phyloP scores from a whole-genome alignment of 2,797 vertebrate species.

The Cephalopachus bancanus region DNA sequence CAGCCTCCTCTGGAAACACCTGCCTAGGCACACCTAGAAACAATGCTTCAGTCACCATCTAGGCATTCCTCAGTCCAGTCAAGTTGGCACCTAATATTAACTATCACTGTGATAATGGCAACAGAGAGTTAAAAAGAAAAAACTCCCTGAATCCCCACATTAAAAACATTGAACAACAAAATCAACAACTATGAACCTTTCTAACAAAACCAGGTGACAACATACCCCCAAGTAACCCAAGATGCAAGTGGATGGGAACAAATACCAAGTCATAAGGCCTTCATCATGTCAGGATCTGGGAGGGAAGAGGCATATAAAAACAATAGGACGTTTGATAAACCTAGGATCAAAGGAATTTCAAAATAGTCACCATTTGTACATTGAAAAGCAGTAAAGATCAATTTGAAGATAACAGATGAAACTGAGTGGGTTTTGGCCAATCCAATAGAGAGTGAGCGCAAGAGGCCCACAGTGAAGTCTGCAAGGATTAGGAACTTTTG shows the following conservation, averaged over 20 bases:
- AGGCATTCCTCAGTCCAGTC: no score
- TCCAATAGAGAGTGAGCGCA: no score
- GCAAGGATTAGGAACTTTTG: no score
- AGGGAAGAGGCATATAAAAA: background rate
- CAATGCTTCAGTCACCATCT: no score
- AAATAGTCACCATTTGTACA: background rate
- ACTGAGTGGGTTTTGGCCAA: background rate
- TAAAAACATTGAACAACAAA: background rate
- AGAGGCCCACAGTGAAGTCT: no score
- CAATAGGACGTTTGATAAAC: background rate
- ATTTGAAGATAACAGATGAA: background rate
- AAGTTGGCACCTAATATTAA: no score
- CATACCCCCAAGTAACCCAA: background rate
- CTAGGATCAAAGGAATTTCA: background rate
- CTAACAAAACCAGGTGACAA: background rate
- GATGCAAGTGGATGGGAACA: background rate
- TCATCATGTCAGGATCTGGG: background rate
- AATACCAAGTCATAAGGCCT: background rate
- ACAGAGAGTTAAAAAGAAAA: background rate
- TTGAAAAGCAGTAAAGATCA: background rate
- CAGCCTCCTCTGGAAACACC: no score
- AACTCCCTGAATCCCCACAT: background rate
- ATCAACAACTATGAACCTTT: background rate
- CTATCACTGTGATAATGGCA: background rate
- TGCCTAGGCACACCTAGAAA: no score